Base-by-base conservation (phyloP, 1,140 invertebrate genomes). In the Cephus cinctus region DNA sequence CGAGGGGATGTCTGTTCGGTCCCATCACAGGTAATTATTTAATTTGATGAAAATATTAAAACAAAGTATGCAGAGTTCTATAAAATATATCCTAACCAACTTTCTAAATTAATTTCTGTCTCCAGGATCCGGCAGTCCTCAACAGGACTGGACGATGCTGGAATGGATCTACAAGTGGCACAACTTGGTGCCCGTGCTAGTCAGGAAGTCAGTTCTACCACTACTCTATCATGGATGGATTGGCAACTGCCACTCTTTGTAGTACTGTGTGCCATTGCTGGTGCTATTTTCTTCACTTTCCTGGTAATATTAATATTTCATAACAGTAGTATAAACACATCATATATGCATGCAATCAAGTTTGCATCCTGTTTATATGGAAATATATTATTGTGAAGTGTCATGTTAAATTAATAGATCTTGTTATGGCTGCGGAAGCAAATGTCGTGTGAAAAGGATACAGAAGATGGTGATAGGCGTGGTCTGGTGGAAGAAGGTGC, bases 371-470 rank as follows among this genome's bases (percentile, higher is more conserved):
- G n/a, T n/a, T n/a, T n/a, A n/a, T n/a, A n/a, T n/a, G n/a, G n/a
- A n/a, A n/a, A n/a, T n/a, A n/a, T n/a, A n/a, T n/a, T n/a, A n/a
- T n/a, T n/a, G n/a, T n/a, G n/a, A n/a, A n/a, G n/a, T n/a, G n/a
- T n/a, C n/a, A n/a, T 20, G 16, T 18, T 34, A 8, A 43, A 30
- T 27, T 11, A 50, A 2, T 30, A 76, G 73, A 64, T 77, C 59
- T 58, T 78, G 65, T 70, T 78, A 76, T 77, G 76, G 75, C 71
- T 78, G 53, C 65, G 74, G 58, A 76, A 74, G 67, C 74, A 78
- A 74, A 76, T 77, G 75, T 74, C 76, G 68, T 70, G 75, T 76
- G 73, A 76, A 70, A 76, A 76, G 48, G 67, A 76, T 45, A 64
- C 58, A 15, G 69, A 74, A 47, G 67, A 73, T 65, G 71, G 72